Evolutionary conservation across 2,888 invertebrate species (phyloP), one percentile per base, ranked within the genome.

Genomic region (Hirtodrosophila cameraria): DNA sequence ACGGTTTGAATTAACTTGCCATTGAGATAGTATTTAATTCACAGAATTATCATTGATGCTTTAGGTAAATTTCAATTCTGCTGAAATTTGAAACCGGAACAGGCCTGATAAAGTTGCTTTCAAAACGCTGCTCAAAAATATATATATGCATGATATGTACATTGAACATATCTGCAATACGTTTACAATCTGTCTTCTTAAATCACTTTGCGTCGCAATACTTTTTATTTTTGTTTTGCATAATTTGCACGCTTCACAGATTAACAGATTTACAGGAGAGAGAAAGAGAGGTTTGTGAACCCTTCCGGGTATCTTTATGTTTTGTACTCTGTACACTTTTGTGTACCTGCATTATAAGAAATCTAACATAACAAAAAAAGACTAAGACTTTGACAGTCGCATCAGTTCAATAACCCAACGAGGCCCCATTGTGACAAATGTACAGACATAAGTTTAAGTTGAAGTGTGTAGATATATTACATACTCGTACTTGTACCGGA

Each of bases 181-280:
- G 30, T 15, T n/a, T 46, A 39, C 38, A 35, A 55, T 68, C 42
- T 49, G 57, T 67, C 62, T 62, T 64, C 54, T 63, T 57, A 61
- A 78, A 76, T 80, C 65, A 66, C 31, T 59, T 57, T 48, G 58
- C 54, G 49, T 61, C 43, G 62, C 42, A 43, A 52, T 59, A 48
- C 39, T 39, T 36, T 36, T 16, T 35, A 52, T 30, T 15, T 41
- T 39, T 23, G 49, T 66, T 71, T 78, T 80, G 86, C 83, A 78
- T 80, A 71, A 82, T 74, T 82, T 85, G 62, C 75, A 80, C 86
- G 83, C 79, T 75, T 82, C 68, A 59, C 27, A 71, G 75, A 68
- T 57, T 75, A 63, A 41, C 50, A 45, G 42, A n/a, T 7, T 27
- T 1, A 8, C 15, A 45, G 28, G 13, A 28, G 43, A n/a, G n/a